phyloP scores from a whole-genome alignment of 2,113 vertebrate genomes.

The Andinoacara biseriatus region DNA sequence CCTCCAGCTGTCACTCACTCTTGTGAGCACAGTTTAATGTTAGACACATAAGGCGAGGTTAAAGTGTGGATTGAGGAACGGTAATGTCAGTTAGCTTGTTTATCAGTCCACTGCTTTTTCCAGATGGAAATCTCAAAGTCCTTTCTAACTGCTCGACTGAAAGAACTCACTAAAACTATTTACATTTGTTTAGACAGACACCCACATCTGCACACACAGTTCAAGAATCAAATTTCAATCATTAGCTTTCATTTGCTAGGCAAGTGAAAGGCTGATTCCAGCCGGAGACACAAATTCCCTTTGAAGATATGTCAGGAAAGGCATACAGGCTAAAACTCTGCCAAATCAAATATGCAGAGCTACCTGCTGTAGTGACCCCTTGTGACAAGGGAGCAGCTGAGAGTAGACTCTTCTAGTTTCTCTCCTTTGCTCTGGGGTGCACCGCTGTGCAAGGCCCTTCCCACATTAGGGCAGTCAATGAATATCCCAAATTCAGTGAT shows the following conservation, averaged over 20 bases:
- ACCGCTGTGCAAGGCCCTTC: neutral
- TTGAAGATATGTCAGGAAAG: neutral
- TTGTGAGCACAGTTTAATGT: neutral
- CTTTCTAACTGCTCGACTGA: neutral
- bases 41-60: neutral
- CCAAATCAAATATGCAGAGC: neutral
- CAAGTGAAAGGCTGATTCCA: neutral
- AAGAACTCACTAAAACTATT: neutral
- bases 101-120: neutral
- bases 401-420: neutral
- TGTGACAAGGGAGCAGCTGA: neutral
- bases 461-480: neutral
- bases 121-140: neutral
- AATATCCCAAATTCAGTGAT: no score
- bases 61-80: neutral
- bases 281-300: neutral
- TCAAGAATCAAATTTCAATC: neutral
- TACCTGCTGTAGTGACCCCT: neutral
- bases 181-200: neutral
- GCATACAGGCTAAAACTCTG: neutral
- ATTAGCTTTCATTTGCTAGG: neutral
- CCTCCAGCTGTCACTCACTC: conserved; percentile 1
- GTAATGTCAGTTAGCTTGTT: neutral
- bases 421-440: neutral
- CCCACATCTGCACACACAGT: neutral